Base-by-base conservation (phyloP, 2,113 vertebrate genomes). In the Chaenogobius annularis region DNA sequence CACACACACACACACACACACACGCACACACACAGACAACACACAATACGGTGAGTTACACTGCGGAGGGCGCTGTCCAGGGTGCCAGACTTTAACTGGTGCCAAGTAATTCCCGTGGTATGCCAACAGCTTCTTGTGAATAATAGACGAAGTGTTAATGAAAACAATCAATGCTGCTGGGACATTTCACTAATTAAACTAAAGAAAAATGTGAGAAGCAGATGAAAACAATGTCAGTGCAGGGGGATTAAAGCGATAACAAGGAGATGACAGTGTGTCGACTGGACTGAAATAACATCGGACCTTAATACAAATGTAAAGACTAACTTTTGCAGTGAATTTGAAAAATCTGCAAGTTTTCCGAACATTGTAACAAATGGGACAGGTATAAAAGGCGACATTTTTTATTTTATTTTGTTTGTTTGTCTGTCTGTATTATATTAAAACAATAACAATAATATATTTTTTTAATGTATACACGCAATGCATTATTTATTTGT, bases 21-120 rank as follows among this genome's bases (percentile, higher is more conserved):
- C 47, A 77, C 74, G 59, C 70, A 78, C 68, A 79, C 70, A 72
- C 68, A 80, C 26, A 67, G 54, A 65, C 13, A 64, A 31, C 26
- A 31, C 26, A 31, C 26, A 31, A n/a, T n/a, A n/a, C n/a, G n/a
- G n/a, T 31, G 37, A 9, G 37, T 40, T 40, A 40, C 37, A 40
- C 37, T 40, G 37, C 37, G 37, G 59, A 74, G 10, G 35, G 15
- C 35, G 35, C 35, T 63, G 35, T 63, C 61, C 61, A 12, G 8
- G 61, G 61, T 43, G 35, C 61, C 43, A n/a, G 1, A 43, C 31
- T 40, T 43, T 40, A 15, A 61, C 26, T 17, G 7, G 26, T 6
- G 26, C 5, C 40, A 10, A 43, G 17, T 20, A 19, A 63, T 63
- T 35, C 19, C 61, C 17, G 9, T n/a, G 61, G 35, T 40, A 10